These are phyloP conservation scores for Torymus texanus DNA, from an alignment of 2,888 invertebrate genomes.

Conservation along the genomic window DNA sequence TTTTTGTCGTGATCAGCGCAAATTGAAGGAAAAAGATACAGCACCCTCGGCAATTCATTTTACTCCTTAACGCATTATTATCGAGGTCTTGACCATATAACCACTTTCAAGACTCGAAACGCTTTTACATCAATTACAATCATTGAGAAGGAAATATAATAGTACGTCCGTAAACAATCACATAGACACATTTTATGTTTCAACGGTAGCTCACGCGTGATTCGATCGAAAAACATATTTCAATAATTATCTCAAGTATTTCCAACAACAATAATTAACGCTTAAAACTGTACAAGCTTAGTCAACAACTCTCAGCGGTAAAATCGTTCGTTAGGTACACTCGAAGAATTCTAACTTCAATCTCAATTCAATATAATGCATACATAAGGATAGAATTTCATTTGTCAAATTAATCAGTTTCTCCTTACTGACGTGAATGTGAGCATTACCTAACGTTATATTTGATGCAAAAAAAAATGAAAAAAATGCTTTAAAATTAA, in stretches of 20 bases:
- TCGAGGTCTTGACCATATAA: slow-evolving; percentile 30
- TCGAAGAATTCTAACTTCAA: slow-evolving; percentile 48
- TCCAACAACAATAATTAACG: slow-evolving; percentile 69
- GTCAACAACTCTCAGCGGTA: slow-evolving; percentile 71
- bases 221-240: slow-evolving; percentile 54
- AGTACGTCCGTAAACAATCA: slow-evolving; percentile 59
- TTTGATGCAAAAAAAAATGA: slow-evolving; percentile 64
- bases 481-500: slow-evolving; percentile 69
- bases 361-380: slow-evolving; percentile 29
- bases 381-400: slow-evolving; percentile 38
- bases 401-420: slow-evolving; percentile 33
- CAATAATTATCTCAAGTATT: slow-evolving; percentile 54
- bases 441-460: slow-evolving; percentile 62
- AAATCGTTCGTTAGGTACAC: slow-evolving; percentile 71
- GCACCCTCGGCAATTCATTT: slow-evolving; percentile 36
- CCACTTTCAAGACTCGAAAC: slow-evolving; percentile 24
- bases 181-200: slow-evolving; percentile 64
- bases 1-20: slow-evolving; percentile 38
- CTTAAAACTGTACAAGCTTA: slow-evolving; percentile 70
- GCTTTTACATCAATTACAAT: slow-evolving; percentile 51
- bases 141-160: slow-evolving; percentile 57
- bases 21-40: slow-evolving; percentile 44
- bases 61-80: slow-evolving; percentile 26
- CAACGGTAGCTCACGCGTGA: slow-evolving; percentile 56
- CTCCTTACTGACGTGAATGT: slow-evolving; percentile 16